Evolutionary conservation across 2,113 vertebrate genomes (phyloP).

Genomic region (Acrocephalus kingi): DNA sequence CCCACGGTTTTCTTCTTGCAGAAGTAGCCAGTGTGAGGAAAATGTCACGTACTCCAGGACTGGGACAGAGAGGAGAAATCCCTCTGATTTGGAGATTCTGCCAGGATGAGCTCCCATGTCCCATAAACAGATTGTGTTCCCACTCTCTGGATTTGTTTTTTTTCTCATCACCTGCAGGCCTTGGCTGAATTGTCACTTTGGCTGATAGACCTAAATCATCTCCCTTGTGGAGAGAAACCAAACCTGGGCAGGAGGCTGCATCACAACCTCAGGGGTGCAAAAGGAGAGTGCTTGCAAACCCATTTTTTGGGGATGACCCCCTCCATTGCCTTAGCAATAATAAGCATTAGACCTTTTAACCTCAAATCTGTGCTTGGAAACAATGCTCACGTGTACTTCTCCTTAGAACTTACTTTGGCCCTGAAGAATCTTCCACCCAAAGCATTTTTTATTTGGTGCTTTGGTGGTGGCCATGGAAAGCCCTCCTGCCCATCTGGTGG

Average conservation of each 20-base stretch:
- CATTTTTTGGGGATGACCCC: neutral
- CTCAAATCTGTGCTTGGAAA: neutral
- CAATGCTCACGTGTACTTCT: fast-evolving
- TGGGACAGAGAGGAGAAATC: constrained; percentile 20
- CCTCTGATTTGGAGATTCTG: neutral
- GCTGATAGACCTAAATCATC: neutral
- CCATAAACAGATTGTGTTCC: neutral
- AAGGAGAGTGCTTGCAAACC: neutral
- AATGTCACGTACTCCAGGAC: constrained; percentile 17
- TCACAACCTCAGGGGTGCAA: neutral
- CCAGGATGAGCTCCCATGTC: neutral
- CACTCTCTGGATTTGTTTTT: neutral
- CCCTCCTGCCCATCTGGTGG: neutral
- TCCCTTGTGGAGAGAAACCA: neutral
- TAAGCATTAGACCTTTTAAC: neutral
- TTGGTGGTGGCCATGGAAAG: neutral
- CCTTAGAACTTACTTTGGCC: neutral
- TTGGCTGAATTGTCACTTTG: neutral
- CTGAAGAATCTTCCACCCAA: neutral
- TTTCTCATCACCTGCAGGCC: neutral
- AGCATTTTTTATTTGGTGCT: neutral
- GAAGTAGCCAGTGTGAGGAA: constrained; percentile 9
- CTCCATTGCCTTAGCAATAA: neutral
- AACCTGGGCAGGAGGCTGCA: neutral
- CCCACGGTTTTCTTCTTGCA: neutral